These are phyloP conservation scores for Terrapene triunguis DNA, from an alignment of 2,113 vertebrate species.

Conservation along the genomic window DNA sequence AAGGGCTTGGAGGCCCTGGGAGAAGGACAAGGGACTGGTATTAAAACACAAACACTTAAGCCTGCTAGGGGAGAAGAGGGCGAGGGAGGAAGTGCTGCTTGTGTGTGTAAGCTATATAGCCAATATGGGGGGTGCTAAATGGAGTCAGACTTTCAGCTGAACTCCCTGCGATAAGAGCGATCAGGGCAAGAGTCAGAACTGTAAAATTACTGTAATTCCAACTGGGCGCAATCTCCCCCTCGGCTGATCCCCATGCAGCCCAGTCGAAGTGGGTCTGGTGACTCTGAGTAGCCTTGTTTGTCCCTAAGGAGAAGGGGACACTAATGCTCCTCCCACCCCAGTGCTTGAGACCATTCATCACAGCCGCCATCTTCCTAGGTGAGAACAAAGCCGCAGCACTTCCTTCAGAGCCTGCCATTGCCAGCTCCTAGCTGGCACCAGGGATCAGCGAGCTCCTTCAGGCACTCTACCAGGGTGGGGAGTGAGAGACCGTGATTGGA, in stretches of 20 bases:
- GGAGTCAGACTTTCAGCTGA: accelerated
- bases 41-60: neutral
- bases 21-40: too few species aligned
- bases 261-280: neutral
- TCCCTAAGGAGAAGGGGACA: neutral
- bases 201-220: accelerated
- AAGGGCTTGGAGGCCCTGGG: too few species aligned
- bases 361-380: neutral
- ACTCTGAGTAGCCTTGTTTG: neutral
- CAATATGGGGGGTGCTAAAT: neutral
- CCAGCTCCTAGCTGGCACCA: neutral
- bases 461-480: neutral
- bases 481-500: neutral
- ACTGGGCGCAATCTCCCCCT: neutral
- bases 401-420: neutral
- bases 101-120: neutral
- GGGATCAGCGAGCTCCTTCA: neutral
- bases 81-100: neutral
- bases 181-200: neutral
- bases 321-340: neutral
- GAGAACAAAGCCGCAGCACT: neutral
- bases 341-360: too few species aligned
- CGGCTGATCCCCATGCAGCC: neutral
- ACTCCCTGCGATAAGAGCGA: neutral
- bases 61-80: neutral